Conservation (phyloP, 2,797 vertebrate species). For the Myripristis murdjan region DNA sequence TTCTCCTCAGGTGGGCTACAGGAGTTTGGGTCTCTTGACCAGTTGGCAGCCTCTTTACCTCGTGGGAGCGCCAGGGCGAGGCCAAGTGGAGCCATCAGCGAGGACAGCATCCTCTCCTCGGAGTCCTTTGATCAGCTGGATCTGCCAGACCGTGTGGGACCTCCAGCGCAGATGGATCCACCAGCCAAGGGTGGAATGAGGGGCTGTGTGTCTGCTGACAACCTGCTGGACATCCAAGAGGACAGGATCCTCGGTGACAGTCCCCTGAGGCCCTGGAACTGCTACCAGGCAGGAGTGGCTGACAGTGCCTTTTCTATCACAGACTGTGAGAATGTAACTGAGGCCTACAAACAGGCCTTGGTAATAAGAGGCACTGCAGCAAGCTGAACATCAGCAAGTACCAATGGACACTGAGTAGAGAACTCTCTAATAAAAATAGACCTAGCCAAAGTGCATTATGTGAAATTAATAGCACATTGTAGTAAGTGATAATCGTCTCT, state of each 20-base stretch:
- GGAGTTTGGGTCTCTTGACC: slow-evolving; percentile 86
- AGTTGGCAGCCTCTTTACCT: slow-evolving; percentile 81
- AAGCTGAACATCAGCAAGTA: slow-evolving; percentile 76
- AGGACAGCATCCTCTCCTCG: slow-evolving; percentile 97
- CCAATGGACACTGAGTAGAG: slow-evolving; percentile 8
- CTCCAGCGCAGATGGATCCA: slow-evolving; percentile 50
- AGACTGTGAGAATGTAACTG: slow-evolving; percentile 86
- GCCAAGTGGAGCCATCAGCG: slow-evolving; percentile 89
- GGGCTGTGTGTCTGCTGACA: slow-evolving; percentile 91
- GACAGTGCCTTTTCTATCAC: slow-evolving; percentile 90
- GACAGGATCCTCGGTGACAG: slow-evolving; percentile 57
- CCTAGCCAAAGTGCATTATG: slow-evolving; percentile 49
- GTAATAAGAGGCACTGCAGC: slow-evolving; percentile 74
- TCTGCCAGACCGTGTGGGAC: slow-evolving; percentile 85
- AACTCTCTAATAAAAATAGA: slow-evolving; percentile 17
- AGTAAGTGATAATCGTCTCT: slow-evolving; percentile 17
- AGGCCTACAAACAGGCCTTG: slow-evolving; percentile 84
- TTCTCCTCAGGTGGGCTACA: slow-evolving; percentile 86
- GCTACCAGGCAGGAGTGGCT: slow-evolving; percentile 82
- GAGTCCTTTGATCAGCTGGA: slow-evolving; percentile 97
- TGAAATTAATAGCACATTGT: slow-evolving; percentile 22
- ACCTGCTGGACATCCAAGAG: slow-evolving; percentile 87
- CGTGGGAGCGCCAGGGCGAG: slow-evolving; percentile 51
- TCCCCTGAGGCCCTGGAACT: slow-evolving; percentile 84
- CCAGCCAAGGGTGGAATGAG: slow-evolving; percentile 82